Evolutionary conservation across 2,797 vertebrate species (phyloP), one percentile per base, ranked within the genome.

Genomic region (Ispidina picta): DNA sequence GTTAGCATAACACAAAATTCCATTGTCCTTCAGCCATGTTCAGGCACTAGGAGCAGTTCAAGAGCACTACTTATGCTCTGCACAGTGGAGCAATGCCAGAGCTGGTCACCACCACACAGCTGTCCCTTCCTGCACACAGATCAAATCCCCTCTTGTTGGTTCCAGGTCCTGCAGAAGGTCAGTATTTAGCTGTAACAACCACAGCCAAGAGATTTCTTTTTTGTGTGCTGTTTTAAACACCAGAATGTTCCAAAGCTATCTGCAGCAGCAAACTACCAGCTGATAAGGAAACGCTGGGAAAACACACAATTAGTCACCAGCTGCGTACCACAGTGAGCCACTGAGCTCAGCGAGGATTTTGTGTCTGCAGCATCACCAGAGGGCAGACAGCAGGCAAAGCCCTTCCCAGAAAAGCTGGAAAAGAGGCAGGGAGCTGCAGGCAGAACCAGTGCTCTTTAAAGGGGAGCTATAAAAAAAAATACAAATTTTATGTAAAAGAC

Each of bases 341-440:
- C 92, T 88, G 93, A 86, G 70, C 82, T 94, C 91, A 77, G 91
- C 69, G 3, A 19, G 62, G 58, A 33, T 72, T 51, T 49, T 49
- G 63, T 64, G 72, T 65, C 43, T 23, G 55, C 22, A 25, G 59
- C 4, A 12, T 39, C 52, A 46, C 58, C 16, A 2, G 17, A n/a
- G n/a, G 56, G 15, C 33, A 33, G 70, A 17, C 33, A 33, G 70
- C 6, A 15, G 0, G 0, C 49, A 73, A 29, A 41, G 37, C 33
- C 17, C 51, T 20, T 16, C 76, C 5, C 46, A 12, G 59, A 58
- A 79, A 13, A 35, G 51, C 48, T 28, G 29, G 19, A 39, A 64
- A 1, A 31, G 15, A 25, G 46, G 59, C 0, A 1, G 18, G 5
- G 8, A 41, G 37, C 4, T 15, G 12, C 35, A 37, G 49, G 21